Base-by-base conservation (phyloP, 2,797 vertebrate genomes). In the Typhlichthys eigenmanni region DNA sequence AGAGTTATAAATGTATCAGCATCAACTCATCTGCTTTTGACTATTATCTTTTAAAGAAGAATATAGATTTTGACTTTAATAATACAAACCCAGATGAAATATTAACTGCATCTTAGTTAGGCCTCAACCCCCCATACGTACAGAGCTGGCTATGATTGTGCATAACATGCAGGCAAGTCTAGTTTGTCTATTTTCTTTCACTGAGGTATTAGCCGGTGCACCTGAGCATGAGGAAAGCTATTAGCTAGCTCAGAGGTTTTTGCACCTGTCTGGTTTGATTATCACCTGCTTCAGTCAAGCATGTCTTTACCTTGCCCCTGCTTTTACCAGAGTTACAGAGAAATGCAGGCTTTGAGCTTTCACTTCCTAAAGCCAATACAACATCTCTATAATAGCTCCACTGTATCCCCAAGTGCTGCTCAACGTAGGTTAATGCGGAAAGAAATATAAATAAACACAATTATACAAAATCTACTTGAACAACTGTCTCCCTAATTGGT, bases 171-270 rank as follows among this genome's bases (percentile, higher is more conserved):
- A 62, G 64, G 54, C 50, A 68, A 66, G 48, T 58, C 60, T 46
- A 51, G 8, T 52, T 51, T 74, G 47, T 67, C 48, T 56, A 0
- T 54, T 60, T 13, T 55, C 8, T 58, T 64, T 66, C 4, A 43
- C 70, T 1, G 56, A 50, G 46, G 55, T 66, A 74, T 79, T 74
- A 75, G 43, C 46, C 60, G 32, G 54, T 55, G 63, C 63, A 68
- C 60, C 74, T 64, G 46, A 56, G n/a, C 53, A 9, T 14, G 53
- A 64, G 58, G 60, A 66, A 55, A 43, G 54, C 5, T 46, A 64
- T 74, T 45, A 63, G 16, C 55, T 58, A 64, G 16, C 57, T 51
- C 19, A 48, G 29, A 29, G 62, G 47, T 60, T 65, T 64, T 58
- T 24, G 7, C 69, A 61, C 56, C 52, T 60, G 47, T 56, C 49